Conservation (phyloP, 2,797 vertebrate genomes). For the Phoebastria nigripes region DNA sequence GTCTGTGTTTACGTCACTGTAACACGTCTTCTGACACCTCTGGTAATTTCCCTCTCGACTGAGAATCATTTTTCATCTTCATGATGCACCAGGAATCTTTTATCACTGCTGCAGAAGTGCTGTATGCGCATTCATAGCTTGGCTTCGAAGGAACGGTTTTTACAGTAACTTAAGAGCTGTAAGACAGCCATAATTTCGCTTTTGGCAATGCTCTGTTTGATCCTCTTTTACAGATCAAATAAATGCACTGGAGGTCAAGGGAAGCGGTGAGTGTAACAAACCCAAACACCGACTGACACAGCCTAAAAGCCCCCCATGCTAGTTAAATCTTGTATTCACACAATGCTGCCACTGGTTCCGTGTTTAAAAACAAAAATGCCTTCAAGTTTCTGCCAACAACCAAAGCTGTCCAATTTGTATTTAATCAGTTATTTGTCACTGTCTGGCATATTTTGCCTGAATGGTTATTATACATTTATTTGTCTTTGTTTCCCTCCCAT, state of each 20-base stretch:
- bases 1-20: constrained; percentile 10
- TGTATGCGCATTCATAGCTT: neutral
- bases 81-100: neutral
- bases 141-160: neutral
- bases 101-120: neutral
- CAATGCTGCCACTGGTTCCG: neutral
- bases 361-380: neutral
- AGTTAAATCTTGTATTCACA: neutral
- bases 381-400: neutral
- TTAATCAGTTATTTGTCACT: constrained; percentile 54
- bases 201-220: constrained; percentile 17
- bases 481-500: neutral
- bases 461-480: neutral
- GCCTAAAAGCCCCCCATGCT: neutral
- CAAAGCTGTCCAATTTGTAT: constrained; percentile 21
- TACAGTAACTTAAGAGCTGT: neutral
- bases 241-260: neutral
- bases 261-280: neutral
- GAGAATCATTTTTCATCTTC: constrained; percentile 42
- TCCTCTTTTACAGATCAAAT: neutral
- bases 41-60: constrained; percentile 43
- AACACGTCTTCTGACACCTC: constrained; percentile 45
- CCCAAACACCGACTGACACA: neutral
- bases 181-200: neutral
- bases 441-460: neutral